These are phyloP conservation scores for Drosophila lowei DNA, from an alignment of 1,140 invertebrate species.

Conservation along the genomic window DNA sequence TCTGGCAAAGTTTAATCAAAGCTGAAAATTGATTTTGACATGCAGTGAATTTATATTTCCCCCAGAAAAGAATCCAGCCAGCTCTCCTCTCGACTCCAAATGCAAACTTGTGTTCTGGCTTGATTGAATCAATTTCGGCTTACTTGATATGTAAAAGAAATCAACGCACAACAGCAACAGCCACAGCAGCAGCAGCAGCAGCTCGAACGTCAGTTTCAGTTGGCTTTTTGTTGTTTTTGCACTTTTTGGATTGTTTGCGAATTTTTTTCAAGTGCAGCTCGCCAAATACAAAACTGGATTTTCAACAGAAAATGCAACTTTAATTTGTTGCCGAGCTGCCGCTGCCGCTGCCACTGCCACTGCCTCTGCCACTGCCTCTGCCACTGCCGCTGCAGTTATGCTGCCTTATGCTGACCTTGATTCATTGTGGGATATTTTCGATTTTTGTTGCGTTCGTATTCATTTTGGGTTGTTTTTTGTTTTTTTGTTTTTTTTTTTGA, in stretches of 20 bases:
- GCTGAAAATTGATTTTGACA: constrained; percentile 63
- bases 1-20: constrained; percentile 33
- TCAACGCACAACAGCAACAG: constrained; percentile 18
- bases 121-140: constrained; percentile 64
- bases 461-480: constrained; percentile 21
- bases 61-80: constrained; percentile 14
- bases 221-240: constrained; percentile 10
- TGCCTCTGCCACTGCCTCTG: constrained; percentile 31
- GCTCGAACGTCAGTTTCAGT: constrained; percentile 16
- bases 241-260: constrained; percentile 22
- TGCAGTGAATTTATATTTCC: constrained; percentile 52
- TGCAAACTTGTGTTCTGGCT: constrained; percentile 47
- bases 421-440: constrained; percentile 71
- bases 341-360: constrained; percentile 19
- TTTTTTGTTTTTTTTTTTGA: too few species aligned
- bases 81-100: constrained; percentile 13
- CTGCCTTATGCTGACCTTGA: constrained; percentile 76
- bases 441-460: constrained; percentile 35
- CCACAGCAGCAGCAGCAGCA: background rate
- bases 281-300: constrained; percentile 80
- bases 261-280: constrained; percentile 67
- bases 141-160: constrained; percentile 43
- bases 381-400: constrained; percentile 63
- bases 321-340: constrained; percentile 40
- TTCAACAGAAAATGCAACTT: constrained; percentile 77